These are phyloP conservation scores for Apotomis turbidana DNA, from an alignment of 2,888 invertebrate genomes.

Conservation along the genomic window DNA sequence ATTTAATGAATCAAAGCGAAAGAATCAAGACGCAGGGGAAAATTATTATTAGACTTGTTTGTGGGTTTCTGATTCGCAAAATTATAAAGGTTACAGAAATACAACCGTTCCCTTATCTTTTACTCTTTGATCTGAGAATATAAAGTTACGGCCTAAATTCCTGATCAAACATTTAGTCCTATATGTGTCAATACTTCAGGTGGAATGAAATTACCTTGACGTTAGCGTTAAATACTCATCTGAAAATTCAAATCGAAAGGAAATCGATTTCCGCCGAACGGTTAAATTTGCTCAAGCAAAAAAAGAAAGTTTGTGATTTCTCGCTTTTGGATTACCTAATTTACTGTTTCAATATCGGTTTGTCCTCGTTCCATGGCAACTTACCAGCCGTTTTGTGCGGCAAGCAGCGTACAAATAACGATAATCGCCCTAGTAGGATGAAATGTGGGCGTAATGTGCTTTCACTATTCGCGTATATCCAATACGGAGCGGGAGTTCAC, in stretches of 20 bases:
- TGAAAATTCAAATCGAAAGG: conserved; percentile 2
- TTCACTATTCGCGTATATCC: conserved; percentile 40
- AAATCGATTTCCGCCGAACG: conserved; percentile 13
- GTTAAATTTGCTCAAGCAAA: conserved; percentile 11
- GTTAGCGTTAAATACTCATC: background rate
- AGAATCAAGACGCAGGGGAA: too few relatives aligned
- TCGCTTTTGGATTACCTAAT: conserved; percentile 44
- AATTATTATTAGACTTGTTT: too few relatives aligned
- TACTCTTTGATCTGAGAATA: too few relatives aligned
- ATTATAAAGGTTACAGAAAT: too few relatives aligned
- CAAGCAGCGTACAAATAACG: conserved; percentile 40
- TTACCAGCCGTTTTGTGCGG: conserved; percentile 36
- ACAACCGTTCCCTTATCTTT: too few relatives aligned
- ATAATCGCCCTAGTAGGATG: conserved; percentile 39
- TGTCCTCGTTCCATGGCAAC: conserved; percentile 43
- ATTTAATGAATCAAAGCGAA: too few relatives aligned
- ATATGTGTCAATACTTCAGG: background rate
- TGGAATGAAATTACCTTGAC: background rate
- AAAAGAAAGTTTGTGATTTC: conserved; percentile 45
- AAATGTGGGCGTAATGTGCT: conserved; percentile 39
- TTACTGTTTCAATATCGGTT: conserved; percentile 47
- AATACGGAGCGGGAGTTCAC: conserved; percentile 24
- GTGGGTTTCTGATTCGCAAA: too few relatives aligned
- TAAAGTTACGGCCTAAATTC: too few relatives aligned
- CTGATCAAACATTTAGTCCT: too few relatives aligned